These are phyloP conservation scores for Rhynchonycteris naso DNA, from an alignment of 2,797 vertebrate species.

Conservation along the genomic window DNA sequence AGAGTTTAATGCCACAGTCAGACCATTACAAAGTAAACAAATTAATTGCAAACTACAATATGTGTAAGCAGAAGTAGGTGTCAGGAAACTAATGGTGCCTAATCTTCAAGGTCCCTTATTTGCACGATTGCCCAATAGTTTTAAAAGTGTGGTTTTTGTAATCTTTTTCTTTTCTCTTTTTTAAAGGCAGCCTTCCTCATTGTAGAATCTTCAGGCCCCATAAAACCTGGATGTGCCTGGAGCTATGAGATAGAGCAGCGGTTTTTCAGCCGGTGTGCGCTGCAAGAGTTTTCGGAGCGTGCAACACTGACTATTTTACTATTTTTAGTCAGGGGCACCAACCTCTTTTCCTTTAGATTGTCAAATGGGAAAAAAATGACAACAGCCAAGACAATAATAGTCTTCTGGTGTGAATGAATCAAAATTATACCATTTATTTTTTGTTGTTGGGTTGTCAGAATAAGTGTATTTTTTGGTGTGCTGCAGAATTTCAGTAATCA, in stretches of 20 bases:
- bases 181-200: not conserved
- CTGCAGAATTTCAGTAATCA: not conserved
- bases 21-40: not conserved
- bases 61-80: not conserved
- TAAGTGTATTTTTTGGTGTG: not conserved
- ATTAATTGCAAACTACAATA: not conserved
- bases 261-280: not conserved
- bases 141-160: slow-evolving; percentile 44
- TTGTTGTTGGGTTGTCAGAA: not conserved
- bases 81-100: not conserved
- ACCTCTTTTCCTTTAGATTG: not conserved
- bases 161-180: not conserved
- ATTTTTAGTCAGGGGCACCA: not conserved
- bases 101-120: not conserved
- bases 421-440: not conserved
- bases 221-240: not conserved
- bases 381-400: not conserved
- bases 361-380: not conserved
- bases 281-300: not conserved
- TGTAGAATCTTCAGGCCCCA: not conserved
- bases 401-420: not conserved
- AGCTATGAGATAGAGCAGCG: not conserved
- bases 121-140: not conserved
- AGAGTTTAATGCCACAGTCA: not conserved
- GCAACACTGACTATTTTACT: no score